Conservation (phyloP, 1,140 invertebrate genomes). For the Gryon sp. region DNA sequence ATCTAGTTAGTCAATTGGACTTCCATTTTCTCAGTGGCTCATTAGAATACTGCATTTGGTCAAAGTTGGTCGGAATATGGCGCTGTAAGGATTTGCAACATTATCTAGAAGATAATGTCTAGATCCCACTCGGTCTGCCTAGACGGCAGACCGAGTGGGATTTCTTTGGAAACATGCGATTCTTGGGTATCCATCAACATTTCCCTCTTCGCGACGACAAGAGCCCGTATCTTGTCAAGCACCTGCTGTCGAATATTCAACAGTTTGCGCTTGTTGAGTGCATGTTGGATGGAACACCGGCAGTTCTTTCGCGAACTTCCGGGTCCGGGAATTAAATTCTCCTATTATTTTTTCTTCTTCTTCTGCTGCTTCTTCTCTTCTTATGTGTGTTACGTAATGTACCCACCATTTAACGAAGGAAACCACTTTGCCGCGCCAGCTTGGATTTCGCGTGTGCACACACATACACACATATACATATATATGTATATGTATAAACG, state of each 20-base stretch:
- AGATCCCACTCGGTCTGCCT: too few species aligned
- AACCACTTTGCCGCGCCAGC: slow-evolving; percentile 12
- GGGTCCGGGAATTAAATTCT: slow-evolving; percentile 24
- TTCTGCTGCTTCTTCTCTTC: slow-evolving; percentile 20
- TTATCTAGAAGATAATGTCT: too few species aligned
- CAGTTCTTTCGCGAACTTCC: slow-evolving; percentile 44
- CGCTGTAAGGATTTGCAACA: slow-evolving; percentile 25
- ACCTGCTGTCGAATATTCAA: slow-evolving; percentile 59
- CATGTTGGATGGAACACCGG: slow-evolving; percentile 37
- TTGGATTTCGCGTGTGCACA: slow-evolving; percentile 3
- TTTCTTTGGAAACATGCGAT: slow-evolving; percentile 38
- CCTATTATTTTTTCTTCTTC: too few species aligned
- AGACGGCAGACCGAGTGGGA: too few species aligned
- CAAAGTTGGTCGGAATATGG: too few species aligned
- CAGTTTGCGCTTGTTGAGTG: slow-evolving; percentile 54
- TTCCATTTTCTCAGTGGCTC: too few species aligned
- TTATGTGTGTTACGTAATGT: slow-evolving; percentile 19
- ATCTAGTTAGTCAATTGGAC: too few species aligned
- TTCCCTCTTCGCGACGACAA: slow-evolving; percentile 48
- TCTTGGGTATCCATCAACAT: slow-evolving; percentile 54
- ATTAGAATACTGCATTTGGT: too few species aligned
- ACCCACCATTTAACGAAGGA: slow-evolving; percentile 22
- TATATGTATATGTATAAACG: too few species aligned
- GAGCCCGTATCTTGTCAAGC: slow-evolving; percentile 59
- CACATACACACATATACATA: too few species aligned